These are phyloP conservation scores for Alligator mississippiensis DNA, from an alignment of 2,113 vertebrate genomes.

Conservation along the genomic window DNA sequence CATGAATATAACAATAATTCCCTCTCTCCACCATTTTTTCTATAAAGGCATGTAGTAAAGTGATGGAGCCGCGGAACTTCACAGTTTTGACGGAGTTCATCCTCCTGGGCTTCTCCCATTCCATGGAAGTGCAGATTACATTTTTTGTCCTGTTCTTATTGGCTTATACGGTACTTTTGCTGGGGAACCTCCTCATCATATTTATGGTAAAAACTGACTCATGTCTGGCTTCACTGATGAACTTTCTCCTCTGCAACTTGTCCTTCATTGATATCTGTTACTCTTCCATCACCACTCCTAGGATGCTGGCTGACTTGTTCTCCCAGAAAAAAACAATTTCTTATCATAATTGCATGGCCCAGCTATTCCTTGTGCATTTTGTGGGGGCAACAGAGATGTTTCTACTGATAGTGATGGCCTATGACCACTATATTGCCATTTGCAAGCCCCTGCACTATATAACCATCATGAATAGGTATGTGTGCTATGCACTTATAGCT, in stretches of 20 bases:
- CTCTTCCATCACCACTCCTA: conserved; percentile 64
- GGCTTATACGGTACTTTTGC: conserved; percentile 50
- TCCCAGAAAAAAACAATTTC: conserved; percentile 56
- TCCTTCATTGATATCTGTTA: conserved; percentile 74
- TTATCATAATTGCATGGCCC: conserved; percentile 65
- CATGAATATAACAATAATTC: background rate
- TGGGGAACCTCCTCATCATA: conserved; percentile 73
- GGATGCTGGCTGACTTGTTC: conserved; percentile 64
- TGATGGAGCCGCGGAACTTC: conserved; percentile 42
- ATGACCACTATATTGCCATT: conserved; percentile 54
- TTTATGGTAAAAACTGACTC: conserved; percentile 48
- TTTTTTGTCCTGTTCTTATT: conserved; percentile 60
- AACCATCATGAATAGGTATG: conserved; percentile 19
- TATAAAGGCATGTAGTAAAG: background rate
- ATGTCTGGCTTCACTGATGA: conserved; percentile 66
- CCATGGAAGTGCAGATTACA: conserved; percentile 43
- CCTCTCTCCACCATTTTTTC: background rate
- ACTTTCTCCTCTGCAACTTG: conserved; percentile 72
- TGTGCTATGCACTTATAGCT: conserved; percentile 32
- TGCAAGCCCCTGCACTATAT: conserved; percentile 64
- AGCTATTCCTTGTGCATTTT: conserved; percentile 74
- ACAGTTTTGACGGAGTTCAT: conserved; percentile 72
- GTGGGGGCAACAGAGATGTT: conserved; percentile 70
- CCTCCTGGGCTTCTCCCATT: conserved; percentile 63
- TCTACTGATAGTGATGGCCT: conserved; percentile 60